phyloP scores from a whole-genome alignment of 2,888 invertebrate species.

The Baronia brevicornis region DNA sequence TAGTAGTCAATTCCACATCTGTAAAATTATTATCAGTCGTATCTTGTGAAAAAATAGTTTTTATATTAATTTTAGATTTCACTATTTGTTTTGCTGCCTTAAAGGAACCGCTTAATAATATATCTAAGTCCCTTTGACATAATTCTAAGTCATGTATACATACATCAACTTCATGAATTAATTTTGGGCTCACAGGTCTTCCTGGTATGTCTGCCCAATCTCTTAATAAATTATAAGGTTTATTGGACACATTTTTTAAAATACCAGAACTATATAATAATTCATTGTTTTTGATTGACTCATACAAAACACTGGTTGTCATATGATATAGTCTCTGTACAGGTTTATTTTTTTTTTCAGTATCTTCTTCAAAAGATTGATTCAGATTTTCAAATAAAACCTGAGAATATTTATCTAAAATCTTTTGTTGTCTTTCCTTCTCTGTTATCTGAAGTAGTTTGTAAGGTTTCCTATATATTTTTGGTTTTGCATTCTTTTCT shows the following conservation, averaged over 20 bases:
- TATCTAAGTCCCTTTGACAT: conserved; percentile 50
- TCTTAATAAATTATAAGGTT: conserved; percentile 70
- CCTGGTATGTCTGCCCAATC: conserved; percentile 79
- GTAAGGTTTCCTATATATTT: conserved; percentile 36
- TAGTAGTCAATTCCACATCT: too few species aligned
- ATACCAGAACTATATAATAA: conserved; percentile 65
- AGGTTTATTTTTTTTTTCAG: conserved; percentile 6
- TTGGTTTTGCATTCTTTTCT: conserved; percentile 22
- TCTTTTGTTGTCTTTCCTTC: conserved; percentile 43
- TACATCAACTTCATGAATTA: conserved; percentile 25
- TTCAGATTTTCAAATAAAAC: conserved; percentile 39
- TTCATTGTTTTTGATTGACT: conserved; percentile 34
- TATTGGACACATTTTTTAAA: conserved; percentile 49
- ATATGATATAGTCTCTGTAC: conserved; percentile 31
- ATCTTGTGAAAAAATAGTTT: conserved; percentile 5
- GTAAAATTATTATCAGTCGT: background rate
- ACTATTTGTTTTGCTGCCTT: conserved; percentile 36
- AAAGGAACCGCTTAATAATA: conserved; percentile 49
- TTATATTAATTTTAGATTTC: conserved; percentile 12
- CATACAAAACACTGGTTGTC: conserved; percentile 41
- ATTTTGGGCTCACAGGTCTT: conserved; percentile 72
- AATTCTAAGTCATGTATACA: conserved; percentile 46
- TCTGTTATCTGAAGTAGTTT: conserved; percentile 41
- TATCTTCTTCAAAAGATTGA: conserved; percentile 20
- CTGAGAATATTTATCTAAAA: conserved; percentile 48